These are phyloP conservation scores for Chionoecetes opilio DNA, from an alignment of 1,140 invertebrate genomes.

Conservation along the genomic window DNA sequence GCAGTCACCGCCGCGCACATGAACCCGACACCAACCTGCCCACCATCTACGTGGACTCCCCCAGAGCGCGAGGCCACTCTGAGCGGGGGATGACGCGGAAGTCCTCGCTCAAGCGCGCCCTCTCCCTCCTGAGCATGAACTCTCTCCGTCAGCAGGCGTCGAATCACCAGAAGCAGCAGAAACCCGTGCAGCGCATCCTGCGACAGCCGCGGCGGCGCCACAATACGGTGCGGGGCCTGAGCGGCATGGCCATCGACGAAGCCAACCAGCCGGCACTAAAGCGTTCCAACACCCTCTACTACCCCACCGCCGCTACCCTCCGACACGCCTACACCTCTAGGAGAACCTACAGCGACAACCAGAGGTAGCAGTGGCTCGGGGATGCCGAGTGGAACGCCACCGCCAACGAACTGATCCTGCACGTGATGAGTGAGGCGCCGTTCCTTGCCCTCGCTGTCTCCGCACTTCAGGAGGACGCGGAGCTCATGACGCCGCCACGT, in stretches of 20 bases:
- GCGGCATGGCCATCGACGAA: conserved; percentile 70
- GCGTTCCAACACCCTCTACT: conserved; percentile 66
- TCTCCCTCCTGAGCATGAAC: conserved; percentile 74
- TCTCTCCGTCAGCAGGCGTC: conserved; percentile 52
- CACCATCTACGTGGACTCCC: conserved; percentile 72
- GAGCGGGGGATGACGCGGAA: conserved; percentile 41
- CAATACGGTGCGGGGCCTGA: conserved; percentile 69
- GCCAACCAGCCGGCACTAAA: conserved; percentile 53
- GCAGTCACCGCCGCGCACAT: conserved; percentile 60
- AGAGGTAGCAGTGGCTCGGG: not conserved
- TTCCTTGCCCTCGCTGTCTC: not conserved
- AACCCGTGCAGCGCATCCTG: conserved; percentile 71
- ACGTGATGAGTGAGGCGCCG: not conserved
- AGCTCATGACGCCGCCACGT: not conserved
- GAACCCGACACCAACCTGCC: conserved; percentile 71
- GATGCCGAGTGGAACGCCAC: not conserved
- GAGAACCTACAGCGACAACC: conserved; percentile 64
- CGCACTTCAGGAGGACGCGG: not conserved
- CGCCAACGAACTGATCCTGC: not conserved
- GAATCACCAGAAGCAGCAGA: conserved; percentile 46
- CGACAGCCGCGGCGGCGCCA: conserved; percentile 66
- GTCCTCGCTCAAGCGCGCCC: conserved; percentile 62
- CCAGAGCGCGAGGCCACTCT: not conserved
- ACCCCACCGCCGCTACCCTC: conserved; percentile 61
- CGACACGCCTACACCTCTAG: conserved; percentile 49